Conservation (phyloP, 2,888 invertebrate species). For the Phorcus lineatus region DNA sequence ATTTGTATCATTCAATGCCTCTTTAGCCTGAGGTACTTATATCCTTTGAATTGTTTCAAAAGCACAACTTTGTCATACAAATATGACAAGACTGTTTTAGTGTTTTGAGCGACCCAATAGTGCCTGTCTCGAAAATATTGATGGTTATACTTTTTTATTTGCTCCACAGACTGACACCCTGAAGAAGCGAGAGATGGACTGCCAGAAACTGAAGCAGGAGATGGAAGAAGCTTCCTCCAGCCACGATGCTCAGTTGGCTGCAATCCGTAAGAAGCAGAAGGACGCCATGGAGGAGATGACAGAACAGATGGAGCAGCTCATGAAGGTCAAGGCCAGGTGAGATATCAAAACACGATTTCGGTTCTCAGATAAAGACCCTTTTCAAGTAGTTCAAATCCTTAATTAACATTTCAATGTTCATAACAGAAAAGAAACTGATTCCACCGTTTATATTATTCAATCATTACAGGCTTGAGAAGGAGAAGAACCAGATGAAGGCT, state of each 20-base stretch:
- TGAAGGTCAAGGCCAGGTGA: conserved; percentile 98
- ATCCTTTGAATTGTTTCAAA: no score
- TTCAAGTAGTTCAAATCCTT: no score
- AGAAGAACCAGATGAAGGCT: conserved; percentile 11
- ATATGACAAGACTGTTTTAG: no score
- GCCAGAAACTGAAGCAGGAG: conserved; percentile 93
- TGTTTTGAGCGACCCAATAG: no score
- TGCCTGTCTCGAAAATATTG: no score
- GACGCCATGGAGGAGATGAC: conserved; percentile 99
- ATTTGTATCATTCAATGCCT: no score
- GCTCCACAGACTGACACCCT: conserved; percentile 73
- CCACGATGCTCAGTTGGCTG: conserved; percentile 95
- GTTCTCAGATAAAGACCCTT: no score
- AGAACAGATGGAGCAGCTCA: conserved; percentile 98
- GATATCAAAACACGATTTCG: background rate
- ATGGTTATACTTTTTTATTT: no score
- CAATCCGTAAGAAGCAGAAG: conserved; percentile 99
- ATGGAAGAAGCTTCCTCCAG: conserved; percentile 98
- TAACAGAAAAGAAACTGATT: no score
- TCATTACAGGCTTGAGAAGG: conserved; percentile 7
- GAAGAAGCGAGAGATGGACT: conserved; percentile 20
- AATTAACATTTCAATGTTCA: no score
- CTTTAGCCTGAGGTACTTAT: no score
- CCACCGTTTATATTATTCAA: background rate
- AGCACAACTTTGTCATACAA: no score